Evolutionary conservation across 2,797 vertebrate genomes (phyloP).

Genomic region (Pempheris klunzingeri): DNA sequence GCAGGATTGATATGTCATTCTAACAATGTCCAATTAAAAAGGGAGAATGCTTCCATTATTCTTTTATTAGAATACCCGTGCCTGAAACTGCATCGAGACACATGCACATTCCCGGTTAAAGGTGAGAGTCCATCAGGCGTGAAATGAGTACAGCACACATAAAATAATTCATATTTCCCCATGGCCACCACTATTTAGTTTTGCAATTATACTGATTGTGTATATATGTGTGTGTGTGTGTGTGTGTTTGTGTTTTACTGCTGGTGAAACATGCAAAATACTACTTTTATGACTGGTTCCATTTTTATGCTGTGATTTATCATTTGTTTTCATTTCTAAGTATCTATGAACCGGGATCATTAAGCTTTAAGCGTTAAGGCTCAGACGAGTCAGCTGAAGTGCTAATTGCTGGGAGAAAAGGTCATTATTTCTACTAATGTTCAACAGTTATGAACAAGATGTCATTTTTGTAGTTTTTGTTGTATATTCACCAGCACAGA

Average conservation of each 20-base stretch:
- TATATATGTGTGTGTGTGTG: slow-evolving; percentile 26
- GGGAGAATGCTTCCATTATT: slow-evolving; percentile 84
- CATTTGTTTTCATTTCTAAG: slow-evolving; percentile 11
- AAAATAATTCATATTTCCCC: slow-evolving; percentile 84
- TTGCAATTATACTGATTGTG: slow-evolving; percentile 74
- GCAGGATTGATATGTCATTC: slow-evolving; percentile 85
- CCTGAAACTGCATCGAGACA: slow-evolving; percentile 70
- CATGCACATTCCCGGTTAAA: slow-evolving; percentile 79
- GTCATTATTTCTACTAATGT: neutral
- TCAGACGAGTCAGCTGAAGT: neutral
- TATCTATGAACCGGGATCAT: slow-evolving; percentile 10
- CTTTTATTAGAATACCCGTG: slow-evolving; percentile 80
- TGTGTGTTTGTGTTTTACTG: slow-evolving; percentile 44
- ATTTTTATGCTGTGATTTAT: slow-evolving; percentile 34
- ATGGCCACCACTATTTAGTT: slow-evolving; percentile 79
- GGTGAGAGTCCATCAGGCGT: slow-evolving; percentile 84
- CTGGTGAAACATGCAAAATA: slow-evolving; percentile 55
- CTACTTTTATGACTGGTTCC: slow-evolving; percentile 35
- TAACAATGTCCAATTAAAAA: slow-evolving; percentile 90
- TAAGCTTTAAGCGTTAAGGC: slow-evolving; percentile 4
- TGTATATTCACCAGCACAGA: neutral
- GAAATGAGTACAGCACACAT: slow-evolving; percentile 87
- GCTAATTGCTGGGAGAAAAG: neutral
- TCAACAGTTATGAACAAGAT: neutral
- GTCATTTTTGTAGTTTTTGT: neutral